Percentiles rank a stretch among this genome's conserved stretches.
phyloP scores from a whole-genome alignment of 1,140 invertebrate species.

The Druon quercuslanigerum region DNA sequence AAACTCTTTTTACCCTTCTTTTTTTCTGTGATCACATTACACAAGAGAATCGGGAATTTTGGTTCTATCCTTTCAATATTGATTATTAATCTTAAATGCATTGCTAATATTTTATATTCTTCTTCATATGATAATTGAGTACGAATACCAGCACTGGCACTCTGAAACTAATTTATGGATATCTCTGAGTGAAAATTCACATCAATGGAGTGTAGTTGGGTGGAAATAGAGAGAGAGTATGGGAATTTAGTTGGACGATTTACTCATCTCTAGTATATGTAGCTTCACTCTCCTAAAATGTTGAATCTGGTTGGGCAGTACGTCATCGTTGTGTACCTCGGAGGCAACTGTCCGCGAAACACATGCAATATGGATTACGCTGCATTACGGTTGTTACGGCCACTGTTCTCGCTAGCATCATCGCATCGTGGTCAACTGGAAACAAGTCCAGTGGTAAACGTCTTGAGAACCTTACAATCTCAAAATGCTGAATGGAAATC shows the following conservation, averaged over 20 bases:
- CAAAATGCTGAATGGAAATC: neutral
- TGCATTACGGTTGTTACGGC: conserved; percentile 50
- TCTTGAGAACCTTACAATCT: conserved; percentile 20
- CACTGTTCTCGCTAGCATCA: conserved; percentile 41
- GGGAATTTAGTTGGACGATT: conserved; percentile 20
- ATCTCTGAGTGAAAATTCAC: neutral
- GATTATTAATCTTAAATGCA: too few species aligned
- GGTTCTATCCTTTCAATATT: too few species aligned
- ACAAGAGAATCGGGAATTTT: too few species aligned
- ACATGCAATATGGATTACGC: conserved; percentile 51
- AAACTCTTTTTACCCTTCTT: too few species aligned
- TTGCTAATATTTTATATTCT: too few species aligned
- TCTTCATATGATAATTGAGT: neutral
- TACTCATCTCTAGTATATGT: conserved; percentile 21
- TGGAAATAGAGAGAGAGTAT: conserved; percentile 8
- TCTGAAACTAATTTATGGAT: conserved; percentile 9
- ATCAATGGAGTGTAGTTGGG: conserved; percentile 4
- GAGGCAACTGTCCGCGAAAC: conserved; percentile 48
- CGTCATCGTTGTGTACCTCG: conserved; percentile 43
- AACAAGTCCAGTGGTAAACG: conserved; percentile 21
- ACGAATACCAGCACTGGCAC: neutral
- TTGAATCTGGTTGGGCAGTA: conserved; percentile 47
- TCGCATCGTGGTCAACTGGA: conserved; percentile 20
- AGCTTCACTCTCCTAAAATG: conserved; percentile 36
- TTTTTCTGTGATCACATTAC: too few species aligned